Percentiles rank a stretch among this genome's conserved stretches.
Evolutionary conservation across 2,113 vertebrate genomes (phyloP).

Genomic region (Protobothrops mucrosquamatus): DNA sequence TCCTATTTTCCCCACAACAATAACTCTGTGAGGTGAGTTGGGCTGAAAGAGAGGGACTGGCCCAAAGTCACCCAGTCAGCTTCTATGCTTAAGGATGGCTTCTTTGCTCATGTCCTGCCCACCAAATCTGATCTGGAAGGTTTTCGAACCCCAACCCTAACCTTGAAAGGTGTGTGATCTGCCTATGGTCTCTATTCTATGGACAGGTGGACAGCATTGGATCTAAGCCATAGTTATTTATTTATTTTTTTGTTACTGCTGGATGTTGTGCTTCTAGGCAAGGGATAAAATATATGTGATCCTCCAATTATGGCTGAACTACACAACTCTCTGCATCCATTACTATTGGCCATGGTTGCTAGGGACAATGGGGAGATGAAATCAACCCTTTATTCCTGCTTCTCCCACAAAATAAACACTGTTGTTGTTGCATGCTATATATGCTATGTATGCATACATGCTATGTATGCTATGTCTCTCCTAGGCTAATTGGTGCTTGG

Average conservation of each 20-base stretch:
- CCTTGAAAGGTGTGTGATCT: background rate
- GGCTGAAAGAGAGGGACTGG: background rate
- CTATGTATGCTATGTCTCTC: background rate
- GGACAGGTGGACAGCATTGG: background rate
- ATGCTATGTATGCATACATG: no score
- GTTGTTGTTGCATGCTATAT: background rate
- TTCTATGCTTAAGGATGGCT: background rate
- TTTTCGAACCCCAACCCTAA: background rate
- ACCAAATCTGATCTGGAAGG: background rate
- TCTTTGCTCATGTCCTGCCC: background rate
- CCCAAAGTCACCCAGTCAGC: background rate
- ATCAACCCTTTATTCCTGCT: background rate
- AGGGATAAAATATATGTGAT: background rate
- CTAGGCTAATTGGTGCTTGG: background rate
- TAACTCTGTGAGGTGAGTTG: background rate
- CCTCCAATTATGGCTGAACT: background rate
- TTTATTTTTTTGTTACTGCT: background rate
- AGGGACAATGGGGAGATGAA: background rate
- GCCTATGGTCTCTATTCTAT: background rate
- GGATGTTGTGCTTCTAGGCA: background rate
- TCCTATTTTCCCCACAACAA: background rate
- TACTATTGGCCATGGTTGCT: background rate
- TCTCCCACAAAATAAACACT: background rate
- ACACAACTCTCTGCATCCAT: background rate
- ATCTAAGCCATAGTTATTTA: background rate